These are phyloP conservation scores for Iselma pallidipennis DNA, from an alignment of 2,888 invertebrate species.

Conservation along the genomic window DNA sequence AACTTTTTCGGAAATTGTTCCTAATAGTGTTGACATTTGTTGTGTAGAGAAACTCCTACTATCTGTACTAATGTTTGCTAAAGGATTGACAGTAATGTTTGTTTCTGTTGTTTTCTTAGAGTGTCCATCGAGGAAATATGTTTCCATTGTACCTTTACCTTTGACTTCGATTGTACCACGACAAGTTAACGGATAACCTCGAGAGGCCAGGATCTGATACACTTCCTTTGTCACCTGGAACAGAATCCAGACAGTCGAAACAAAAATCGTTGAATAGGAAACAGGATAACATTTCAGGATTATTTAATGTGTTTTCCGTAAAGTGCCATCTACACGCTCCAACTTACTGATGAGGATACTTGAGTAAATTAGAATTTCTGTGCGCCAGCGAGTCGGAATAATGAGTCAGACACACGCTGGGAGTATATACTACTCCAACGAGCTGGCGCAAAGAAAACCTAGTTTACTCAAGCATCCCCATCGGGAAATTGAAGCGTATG, in stretches of 20 bases:
- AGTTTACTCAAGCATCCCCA: not conserved
- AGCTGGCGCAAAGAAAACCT: not conserved
- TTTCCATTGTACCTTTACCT: conserved; percentile 94
- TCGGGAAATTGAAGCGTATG: not conserved
- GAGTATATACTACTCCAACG: conserved; percentile 1
- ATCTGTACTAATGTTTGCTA: conserved; percentile 35
- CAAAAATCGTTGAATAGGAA: not conserved
- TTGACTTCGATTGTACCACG: conserved; percentile 90
- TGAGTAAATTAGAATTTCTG: too few species aligned
- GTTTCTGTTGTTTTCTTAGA: conserved; percentile 38
- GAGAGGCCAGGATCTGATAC: conserved; percentile 74
- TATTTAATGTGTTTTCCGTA: conserved; percentile 3
- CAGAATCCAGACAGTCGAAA: too few species aligned
- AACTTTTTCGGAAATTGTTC: conserved; percentile 44
- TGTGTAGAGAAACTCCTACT: conserved; percentile 28
- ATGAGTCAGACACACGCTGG: not conserved
- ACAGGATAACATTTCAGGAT: conserved; percentile 1
- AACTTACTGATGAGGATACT: too few species aligned
- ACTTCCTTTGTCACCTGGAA: conserved; percentile 86
- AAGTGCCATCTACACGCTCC: too few species aligned
- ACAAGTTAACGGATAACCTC: conserved; percentile 81
- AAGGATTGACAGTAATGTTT: conserved; percentile 53
- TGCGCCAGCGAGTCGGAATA: too few species aligned
- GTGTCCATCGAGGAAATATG: conserved; percentile 71
- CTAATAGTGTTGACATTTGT: conserved; percentile 36